A percentile compares a stretch with the other conserved stretches of the same genome.
These are phyloP conservation scores for Megalops atlanticus DNA, from an alignment of 2,113 vertebrate genomes.

Conservation along the genomic window DNA sequence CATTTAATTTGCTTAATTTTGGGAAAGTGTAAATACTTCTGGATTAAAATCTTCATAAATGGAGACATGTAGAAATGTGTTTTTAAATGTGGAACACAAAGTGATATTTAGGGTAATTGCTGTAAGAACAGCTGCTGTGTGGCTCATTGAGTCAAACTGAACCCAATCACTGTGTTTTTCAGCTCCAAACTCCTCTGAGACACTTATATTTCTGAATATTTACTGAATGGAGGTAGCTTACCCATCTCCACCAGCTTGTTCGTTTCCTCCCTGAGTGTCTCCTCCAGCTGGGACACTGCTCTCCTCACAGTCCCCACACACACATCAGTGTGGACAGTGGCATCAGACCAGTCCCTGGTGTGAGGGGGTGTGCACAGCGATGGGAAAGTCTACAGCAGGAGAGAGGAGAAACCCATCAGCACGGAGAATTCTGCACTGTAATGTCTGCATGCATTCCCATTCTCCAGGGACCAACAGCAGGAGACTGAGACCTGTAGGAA, in stretches of 20 bases:
- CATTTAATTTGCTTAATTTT: no score
- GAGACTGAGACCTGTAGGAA: conserved; percentile 65
- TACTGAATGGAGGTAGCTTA: conserved; percentile 32
- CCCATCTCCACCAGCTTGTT: conserved; percentile 63
- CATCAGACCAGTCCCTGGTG: conserved; percentile 71
- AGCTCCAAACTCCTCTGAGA: no score
- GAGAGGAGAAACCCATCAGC: neutral
- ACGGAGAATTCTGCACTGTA: neutral
- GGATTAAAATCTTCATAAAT: no score
- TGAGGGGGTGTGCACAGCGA: conserved; percentile 57
- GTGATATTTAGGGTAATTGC: no score
- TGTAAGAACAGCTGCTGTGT: no score
- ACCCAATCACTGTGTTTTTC: no score
- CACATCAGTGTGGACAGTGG: conserved; percentile 61
- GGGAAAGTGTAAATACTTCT: no score
- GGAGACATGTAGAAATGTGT: no score
- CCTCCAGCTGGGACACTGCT: conserved; percentile 62
- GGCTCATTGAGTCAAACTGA: no score
- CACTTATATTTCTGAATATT: neutral
- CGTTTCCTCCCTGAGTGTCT: conserved; percentile 51
- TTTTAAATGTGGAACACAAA: no score
- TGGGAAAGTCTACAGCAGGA: conserved; percentile 64
- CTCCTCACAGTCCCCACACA: conserved; percentile 67
- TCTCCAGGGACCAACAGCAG: no score
- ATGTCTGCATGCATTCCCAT: neutral